Base-by-base conservation (phyloP, 2,888 invertebrate species). In the Diarsia dahlii region DNA sequence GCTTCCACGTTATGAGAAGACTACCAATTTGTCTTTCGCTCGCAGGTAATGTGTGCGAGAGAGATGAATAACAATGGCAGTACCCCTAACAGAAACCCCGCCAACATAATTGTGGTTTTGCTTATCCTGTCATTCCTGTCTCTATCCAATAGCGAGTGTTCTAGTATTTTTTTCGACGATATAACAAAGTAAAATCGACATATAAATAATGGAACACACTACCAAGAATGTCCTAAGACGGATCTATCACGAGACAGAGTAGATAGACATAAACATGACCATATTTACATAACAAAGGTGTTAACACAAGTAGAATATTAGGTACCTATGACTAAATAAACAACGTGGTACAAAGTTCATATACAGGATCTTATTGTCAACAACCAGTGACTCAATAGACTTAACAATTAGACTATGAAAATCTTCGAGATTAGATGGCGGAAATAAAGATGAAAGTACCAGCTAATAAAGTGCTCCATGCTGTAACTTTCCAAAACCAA, bases 261-360 rank as follows among this genome's bases (percentile, higher is more conserved):
- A 39, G 13, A 18, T 54, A 18, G 18, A 18, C 18, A 28, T 58
- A 56, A 13, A 63, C 54, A 64, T 23, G 70, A 28, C 85, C 82
- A 72, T 82, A 62, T 64, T 82, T 28, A 58, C 28, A 73, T 54
- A 86, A 78, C 83, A 86, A 85, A 85, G 77, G 67, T 46, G 56
- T 28, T 9, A 60, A 54, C 23, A 70, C 12, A 12, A 48, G 48
- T 20, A 72, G 58, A 34, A 65, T 67, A 46, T 54, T 74, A n/a
- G n/a, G n/a, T n/a, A n/a, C n/a, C n/a, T n/a, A 70, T 77, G 70
- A 85, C 63, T 70, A 82, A 70, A 67, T 67, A 54, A 69, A 58
- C 74, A 69, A 45, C 10, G n/a, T 76, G 23, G 63, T 58, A 45
- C 70, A 50, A 67, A 60, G 85, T 67, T 75, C 63, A 71, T 28